Conservation (phyloP, 2,888 invertebrate species). For the Lycophotia porphyrea region DNA sequence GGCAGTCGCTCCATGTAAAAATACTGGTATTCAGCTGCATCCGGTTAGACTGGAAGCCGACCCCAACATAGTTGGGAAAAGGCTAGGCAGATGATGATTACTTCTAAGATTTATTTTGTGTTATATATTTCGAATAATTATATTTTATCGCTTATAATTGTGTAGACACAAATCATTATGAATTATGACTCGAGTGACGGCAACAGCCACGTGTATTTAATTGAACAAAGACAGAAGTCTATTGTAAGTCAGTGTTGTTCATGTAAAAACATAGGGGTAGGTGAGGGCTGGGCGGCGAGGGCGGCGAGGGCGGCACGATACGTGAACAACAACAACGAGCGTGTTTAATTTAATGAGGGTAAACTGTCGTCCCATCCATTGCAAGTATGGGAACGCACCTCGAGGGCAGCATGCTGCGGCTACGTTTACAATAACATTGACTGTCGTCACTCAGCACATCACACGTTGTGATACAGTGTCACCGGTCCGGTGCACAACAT, state of each 20-base stretch:
- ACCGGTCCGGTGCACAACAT: background rate
- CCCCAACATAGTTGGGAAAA: no score
- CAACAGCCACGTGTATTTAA: constrained; percentile 12
- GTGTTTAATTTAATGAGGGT: background rate
- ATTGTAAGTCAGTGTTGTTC: constrained; percentile 1
- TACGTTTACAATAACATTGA: no score
- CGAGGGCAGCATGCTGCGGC: background rate
- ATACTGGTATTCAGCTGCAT: no score
- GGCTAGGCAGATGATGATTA: no score
- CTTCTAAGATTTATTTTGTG: no score
- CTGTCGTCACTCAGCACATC: no score
- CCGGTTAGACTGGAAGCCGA: no score
- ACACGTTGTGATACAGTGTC: background rate
- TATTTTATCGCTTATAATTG: background rate
- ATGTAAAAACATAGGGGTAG: background rate
- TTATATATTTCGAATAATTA: background rate
- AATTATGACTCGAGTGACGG: background rate
- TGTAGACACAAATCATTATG: background rate
- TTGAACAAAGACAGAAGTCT: constrained; percentile 18
- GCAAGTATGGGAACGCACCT: background rate
- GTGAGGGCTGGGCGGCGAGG: background rate
- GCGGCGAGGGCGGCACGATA: background rate
- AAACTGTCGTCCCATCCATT: background rate
- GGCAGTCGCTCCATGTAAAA: no score
- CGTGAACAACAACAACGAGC: background rate